These are phyloP conservation scores for Empidonax alnorum DNA, from an alignment of 2,113 vertebrate species.

Conservation along the genomic window DNA sequence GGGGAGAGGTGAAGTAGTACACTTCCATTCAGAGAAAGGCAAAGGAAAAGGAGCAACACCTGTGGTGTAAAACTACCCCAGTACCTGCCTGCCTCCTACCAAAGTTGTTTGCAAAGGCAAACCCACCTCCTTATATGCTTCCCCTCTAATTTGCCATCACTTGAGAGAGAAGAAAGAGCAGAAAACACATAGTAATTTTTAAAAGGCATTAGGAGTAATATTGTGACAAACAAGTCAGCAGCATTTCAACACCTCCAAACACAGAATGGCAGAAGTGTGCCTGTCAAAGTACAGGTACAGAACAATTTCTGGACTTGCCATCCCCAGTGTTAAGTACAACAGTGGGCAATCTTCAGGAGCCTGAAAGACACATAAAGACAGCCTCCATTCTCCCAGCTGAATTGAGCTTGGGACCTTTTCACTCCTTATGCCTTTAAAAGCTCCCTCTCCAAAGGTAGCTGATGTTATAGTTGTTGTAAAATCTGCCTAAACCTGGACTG, in stretches of 20 bases:
- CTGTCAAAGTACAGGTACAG: not conserved
- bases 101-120: not conserved
- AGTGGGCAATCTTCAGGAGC: not conserved
- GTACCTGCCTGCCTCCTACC: not conserved
- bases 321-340: not conserved
- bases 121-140: not conserved
- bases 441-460: not conserved
- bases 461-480: not conserved
- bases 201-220: constrained; percentile 44
- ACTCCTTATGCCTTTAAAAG: not conserved
- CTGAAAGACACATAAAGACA: not conserved
- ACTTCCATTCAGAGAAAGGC: not conserved
- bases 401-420: not conserved
- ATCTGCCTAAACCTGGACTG: not conserved
- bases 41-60: not conserved
- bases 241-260: constrained; percentile 4
- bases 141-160: not conserved
- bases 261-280: not conserved
- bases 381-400: not conserved
- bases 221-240: constrained; percentile 47
- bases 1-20: not conserved
- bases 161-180: constrained; percentile 10
- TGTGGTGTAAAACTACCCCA: not conserved
- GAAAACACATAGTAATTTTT: constrained; percentile 19
- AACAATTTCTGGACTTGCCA: not conserved